These are phyloP conservation scores for Clepsis dumicolana DNA, from an alignment of 2,888 invertebrate species.

Conservation along the genomic window DNA sequence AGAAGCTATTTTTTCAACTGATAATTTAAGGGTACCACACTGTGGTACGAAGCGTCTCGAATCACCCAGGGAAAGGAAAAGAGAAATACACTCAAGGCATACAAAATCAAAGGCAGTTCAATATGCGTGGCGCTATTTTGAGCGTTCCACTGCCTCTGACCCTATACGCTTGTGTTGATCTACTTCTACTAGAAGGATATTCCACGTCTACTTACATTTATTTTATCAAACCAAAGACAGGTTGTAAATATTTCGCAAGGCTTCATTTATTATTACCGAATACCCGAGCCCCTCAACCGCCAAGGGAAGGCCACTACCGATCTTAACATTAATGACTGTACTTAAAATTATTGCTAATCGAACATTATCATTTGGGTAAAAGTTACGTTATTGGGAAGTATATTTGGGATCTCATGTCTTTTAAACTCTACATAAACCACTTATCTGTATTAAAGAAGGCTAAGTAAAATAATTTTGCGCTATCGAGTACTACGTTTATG, in stretches of 20 bases:
- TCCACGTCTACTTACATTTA: slow-evolving; percentile 1
- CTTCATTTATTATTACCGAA: slow-evolving; percentile 30
- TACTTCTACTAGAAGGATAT: neutral
- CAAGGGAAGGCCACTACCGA: slow-evolving; percentile 48
- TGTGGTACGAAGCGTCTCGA: neutral
- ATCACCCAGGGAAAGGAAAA: neutral
- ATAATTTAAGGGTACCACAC: neutral
- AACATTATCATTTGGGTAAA: slow-evolving; percentile 38
- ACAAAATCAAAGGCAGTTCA: neutral
- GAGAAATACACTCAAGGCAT: neutral
- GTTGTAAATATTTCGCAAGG: slow-evolving; percentile 21
- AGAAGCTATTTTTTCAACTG: neutral
- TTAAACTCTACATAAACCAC: slow-evolving; percentile 10
- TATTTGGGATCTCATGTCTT: slow-evolving; percentile 26
- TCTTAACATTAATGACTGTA: slow-evolving; percentile 47
- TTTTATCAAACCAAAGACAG: slow-evolving; percentile 11
- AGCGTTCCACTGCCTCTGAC: neutral
- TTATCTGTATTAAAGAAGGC: slow-evolving; percentile 11
- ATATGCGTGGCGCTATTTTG: neutral
- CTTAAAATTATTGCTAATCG: slow-evolving; percentile 49
- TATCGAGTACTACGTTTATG: slow-evolving; percentile 16
- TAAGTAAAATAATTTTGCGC: slow-evolving; percentile 18
- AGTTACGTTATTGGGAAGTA: slow-evolving; percentile 22
- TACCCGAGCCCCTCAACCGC: slow-evolving; percentile 40
- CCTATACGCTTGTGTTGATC: neutral